Evolutionary conservation across 64 coral and sea anemone genomes (phyloP), one percentile per base, ranked within the genome.

Genomic region (Actinia tenebrosa): DNA sequence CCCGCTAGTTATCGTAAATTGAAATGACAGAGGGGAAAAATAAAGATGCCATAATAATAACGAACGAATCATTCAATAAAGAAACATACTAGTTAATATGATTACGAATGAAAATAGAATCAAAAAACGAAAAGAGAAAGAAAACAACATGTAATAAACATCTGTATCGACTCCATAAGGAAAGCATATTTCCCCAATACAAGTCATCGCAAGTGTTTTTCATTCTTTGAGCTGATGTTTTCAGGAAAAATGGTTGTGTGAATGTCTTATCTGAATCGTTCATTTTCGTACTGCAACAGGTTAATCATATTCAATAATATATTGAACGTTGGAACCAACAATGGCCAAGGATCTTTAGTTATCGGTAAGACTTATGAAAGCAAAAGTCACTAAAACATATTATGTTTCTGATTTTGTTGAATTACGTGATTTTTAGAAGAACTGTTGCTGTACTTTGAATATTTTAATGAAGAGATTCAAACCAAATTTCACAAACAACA

Each of bases 381-480:
- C 56, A 13, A 58, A 58, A 16, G 13, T 58, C 15, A 11, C 5
- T 58, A 50, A 50, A 4, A 50, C 47, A 50, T 50, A 58, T 58
- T 2, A 10, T 58, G 56, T 58, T 58, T 58, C 13, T 58, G 5
- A 58, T 58, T 50, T 50, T 58, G 56, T 58, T 58, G 7, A 42
- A 30, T 42, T 30, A 75, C 69, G 69, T 75, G 69, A 30, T 37
- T 69, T 69, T 37, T 10, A 30, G 10, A 8, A 5, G 5, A 66
- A 22, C 22, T 66, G 17, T 66, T 66, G 69, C 42, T 42, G 26
- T 75, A 13, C 10, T 42, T 8, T 25, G n/a, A 75, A 75, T 42
- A 30, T 42, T 75, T 75, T 75, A 69, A 75, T 66, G 63, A 75
- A 75, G 69, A 75, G 69, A 26, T 30, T 75, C 23, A 75, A 75